phyloP scores from a whole-genome alignment of 2,113 vertebrate species.

The Nesoenas mayeri region DNA sequence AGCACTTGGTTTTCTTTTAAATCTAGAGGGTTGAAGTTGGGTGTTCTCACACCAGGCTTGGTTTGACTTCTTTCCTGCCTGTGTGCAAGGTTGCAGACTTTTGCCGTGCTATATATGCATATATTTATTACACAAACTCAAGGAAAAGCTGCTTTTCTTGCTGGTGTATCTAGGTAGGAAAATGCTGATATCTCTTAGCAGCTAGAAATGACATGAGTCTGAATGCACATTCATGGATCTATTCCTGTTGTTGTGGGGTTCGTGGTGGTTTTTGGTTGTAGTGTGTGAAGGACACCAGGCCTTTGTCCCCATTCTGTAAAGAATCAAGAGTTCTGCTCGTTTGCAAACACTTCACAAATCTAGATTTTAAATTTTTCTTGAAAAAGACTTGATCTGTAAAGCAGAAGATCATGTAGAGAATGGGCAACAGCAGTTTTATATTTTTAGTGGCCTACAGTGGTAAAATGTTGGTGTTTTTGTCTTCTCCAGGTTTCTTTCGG shows the following conservation, averaged over 20 bases:
- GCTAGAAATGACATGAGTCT: background rate
- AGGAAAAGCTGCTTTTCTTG: background rate
- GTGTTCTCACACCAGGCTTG: background rate
- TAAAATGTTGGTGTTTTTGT: background rate
- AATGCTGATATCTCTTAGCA: background rate
- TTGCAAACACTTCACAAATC: background rate
- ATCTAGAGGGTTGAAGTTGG: background rate
- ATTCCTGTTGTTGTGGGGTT: accelerated
- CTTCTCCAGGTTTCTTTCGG: conserved; percentile 90
- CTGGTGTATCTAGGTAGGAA: background rate
- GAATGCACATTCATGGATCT: background rate
- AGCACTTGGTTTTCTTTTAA: background rate
- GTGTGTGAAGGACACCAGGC: background rate
- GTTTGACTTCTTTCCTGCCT: background rate
- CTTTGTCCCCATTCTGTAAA: background rate
- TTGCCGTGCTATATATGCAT: background rate
- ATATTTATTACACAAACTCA: background rate
- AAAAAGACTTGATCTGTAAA: background rate
- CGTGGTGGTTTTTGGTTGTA: background rate
- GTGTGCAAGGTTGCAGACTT: background rate
- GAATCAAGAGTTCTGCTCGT: background rate
- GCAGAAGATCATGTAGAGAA: background rate
- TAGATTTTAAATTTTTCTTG: background rate
- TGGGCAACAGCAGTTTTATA: background rate
- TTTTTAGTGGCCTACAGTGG: background rate